A percentile compares a stretch with the other conserved stretches of the same genome.
Evolutionary conservation across 2,797 vertebrate genomes (phyloP).

Genomic region (Pyrocephalus nanus): DNA sequence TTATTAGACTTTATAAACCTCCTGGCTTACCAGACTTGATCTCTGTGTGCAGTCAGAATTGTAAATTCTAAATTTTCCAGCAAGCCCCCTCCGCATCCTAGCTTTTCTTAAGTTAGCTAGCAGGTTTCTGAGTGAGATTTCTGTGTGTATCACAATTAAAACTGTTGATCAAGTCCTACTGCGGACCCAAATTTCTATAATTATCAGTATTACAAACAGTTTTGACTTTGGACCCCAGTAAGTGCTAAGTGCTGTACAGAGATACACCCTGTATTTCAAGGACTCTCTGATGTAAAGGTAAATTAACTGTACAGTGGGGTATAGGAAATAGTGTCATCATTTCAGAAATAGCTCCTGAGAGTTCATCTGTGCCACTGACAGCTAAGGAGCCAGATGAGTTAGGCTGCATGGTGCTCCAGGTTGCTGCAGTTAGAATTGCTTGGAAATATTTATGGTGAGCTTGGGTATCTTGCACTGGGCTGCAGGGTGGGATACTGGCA

Average conservation of each 20-base stretch:
- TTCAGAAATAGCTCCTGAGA: neutral
- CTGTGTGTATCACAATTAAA: neutral
- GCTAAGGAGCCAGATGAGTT: neutral
- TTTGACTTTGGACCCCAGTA: neutral
- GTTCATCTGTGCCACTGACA: neutral
- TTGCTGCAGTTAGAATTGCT: neutral
- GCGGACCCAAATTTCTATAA: neutral
- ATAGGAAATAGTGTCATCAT: neutral
- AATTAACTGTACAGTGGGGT: neutral
- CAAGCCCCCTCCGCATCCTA: accelerated
- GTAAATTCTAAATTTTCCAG: neutral
- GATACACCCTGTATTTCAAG: neutral
- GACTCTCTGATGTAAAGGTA: neutral
- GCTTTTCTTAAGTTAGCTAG: neutral
- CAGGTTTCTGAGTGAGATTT: neutral
- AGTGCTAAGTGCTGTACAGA: neutral
- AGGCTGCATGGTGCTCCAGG: neutral
- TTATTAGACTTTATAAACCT: neutral
- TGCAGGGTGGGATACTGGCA: neutral
- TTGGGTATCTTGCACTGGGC: neutral
- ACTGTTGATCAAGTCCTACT: neutral
- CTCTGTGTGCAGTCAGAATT: neutral
- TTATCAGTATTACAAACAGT: neutral
- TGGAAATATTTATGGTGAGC: neutral
- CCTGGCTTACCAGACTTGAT: neutral